These are phyloP conservation scores for Perca fluviatilis DNA, from an alignment of 2,113 vertebrate genomes.

Conservation along the genomic window DNA sequence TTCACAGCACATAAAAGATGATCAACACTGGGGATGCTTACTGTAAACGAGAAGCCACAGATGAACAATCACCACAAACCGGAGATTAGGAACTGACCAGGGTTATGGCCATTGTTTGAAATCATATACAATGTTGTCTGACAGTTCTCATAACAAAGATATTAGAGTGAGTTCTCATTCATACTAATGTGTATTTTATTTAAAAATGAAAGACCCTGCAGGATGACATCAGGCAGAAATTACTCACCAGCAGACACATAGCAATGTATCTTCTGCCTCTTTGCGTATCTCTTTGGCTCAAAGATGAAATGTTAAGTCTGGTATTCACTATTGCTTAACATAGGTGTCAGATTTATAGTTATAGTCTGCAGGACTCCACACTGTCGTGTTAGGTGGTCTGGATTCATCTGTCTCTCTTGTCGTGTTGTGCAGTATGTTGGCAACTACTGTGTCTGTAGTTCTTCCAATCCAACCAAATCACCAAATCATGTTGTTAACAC, in stretches of 20 bases:
- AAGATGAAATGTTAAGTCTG: constrained; percentile 41
- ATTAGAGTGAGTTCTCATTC: too few relatives aligned
- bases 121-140: constrained; percentile 35
- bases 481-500: neutral
- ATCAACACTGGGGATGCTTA: constrained; percentile 16
- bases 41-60: constrained; percentile 42
- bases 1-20: constrained; percentile 45
- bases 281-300: neutral
- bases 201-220: neutral
- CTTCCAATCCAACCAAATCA: neutral
- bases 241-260: neutral
- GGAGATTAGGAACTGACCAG: neutral
- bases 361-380: neutral
- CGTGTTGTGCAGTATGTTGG: neutral
- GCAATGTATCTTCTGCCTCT: neutral
- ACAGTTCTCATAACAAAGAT: constrained; percentile 31
- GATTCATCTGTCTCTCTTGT: neutral
- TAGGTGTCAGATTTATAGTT: constrained; percentile 3
- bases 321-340: neutral
- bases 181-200: constrained; percentile 2
- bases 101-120: constrained; percentile 20
- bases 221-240: constrained; percentile 1
- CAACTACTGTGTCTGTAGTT: neutral
- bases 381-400: constrained; percentile 20
- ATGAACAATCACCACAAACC: constrained; percentile 15